Evolutionary conservation across 2,797 vertebrate species (phyloP), one percentile per base, ranked within the genome.

Genomic region (Miichthys miiuy): DNA sequence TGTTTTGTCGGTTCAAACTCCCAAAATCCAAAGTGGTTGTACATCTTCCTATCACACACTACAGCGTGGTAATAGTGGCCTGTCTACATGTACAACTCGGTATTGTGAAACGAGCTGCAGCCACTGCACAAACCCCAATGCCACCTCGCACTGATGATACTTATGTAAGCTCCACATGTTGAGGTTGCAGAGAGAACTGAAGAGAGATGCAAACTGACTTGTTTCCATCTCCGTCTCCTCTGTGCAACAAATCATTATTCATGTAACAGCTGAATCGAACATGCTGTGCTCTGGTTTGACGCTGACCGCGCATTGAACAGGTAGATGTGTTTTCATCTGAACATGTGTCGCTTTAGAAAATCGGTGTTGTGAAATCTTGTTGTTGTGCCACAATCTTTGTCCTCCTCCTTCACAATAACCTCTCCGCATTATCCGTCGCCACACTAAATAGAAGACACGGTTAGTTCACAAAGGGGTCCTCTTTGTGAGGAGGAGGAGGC

Each of bases 401-500:
- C 47, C 57, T 13, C 44, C 47, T 75, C 75, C 51, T 58, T 57
- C n/a, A 60, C 46, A 51, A 41, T 64, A 27, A 41, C 62, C 14
- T 0, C 61, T 17, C 6, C 0, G 2, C 23, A 7, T 65, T 48
- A 56, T 46, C 23, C 0, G 18, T 6, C 4, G 9, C 46, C 4
- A 10, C 34, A 1, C 12, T 66, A 68, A 73, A 71, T 41, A 50
- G 41, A 77, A 75, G 65, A 48, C 25, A 20, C 56, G 41, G 27
- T 50, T 64, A 50, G 41, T 72, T 72, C 72, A 20, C 21, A 64
- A 23, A 72, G 71, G 76, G 83, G 70, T 34, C 72, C 48, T 81
- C 34, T 70, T 78, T 82, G 64, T 84, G 71, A 76, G 25, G 68
- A 34, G 41, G 47, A 70, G 25, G 74, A 68, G 41, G 73, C 60